Evolutionary conservation across 2,797 vertebrate species (phyloP), one percentile per base, ranked within the genome.

Genomic region (Todus mexicanus): DNA sequence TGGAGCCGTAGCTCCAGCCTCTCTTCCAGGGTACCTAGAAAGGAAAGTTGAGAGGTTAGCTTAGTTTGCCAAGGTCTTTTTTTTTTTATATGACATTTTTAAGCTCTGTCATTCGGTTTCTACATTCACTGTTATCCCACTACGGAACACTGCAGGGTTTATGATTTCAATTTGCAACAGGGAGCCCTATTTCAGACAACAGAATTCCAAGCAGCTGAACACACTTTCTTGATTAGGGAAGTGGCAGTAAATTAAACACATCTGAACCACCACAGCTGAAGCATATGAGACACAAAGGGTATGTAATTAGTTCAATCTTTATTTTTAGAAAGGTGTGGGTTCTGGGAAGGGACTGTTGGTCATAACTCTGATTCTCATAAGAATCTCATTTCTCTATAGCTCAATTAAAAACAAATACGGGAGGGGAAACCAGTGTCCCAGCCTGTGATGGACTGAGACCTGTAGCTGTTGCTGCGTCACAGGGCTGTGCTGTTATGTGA

Each of bases 381-480:
- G 85, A 79, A 71, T 45, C 12, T 4, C 5, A 14, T 18, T 48
- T 50, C 84, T 54, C n/a, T 83, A 23, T 35, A 10, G 29, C 31
- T 51, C 20, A 35, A 19, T 25, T 47, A 26, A 31, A 75, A 31
- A 8, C 11, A 74, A 57, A 47, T 0, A 3, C 37, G 9, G 9
- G 22, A 72, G 57, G 31, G 15, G 38, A 31, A 45, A 19, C 3
- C 12, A 7, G 20, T 2, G 7, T 19, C 15, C 3, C 11, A 15
- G 7, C 11, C 29, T 76, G 38, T 50, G 16, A 8, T 4, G 22
- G 18, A 12, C n/a, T 70, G 60, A 42, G 63, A 47, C 15, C 0
- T 0, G 2, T 27, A 63, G n/a, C 51, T 60, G 29, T 29, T 13
- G 5, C 31, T 2, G 4, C 2, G 1, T 50, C 19, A 11, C 26